Percentiles rank a stretch among this genome's conserved stretches.
Evolutionary conservation across 2,113 vertebrate genomes (phyloP).

Genomic region (Mormyrus lacerda): DNA sequence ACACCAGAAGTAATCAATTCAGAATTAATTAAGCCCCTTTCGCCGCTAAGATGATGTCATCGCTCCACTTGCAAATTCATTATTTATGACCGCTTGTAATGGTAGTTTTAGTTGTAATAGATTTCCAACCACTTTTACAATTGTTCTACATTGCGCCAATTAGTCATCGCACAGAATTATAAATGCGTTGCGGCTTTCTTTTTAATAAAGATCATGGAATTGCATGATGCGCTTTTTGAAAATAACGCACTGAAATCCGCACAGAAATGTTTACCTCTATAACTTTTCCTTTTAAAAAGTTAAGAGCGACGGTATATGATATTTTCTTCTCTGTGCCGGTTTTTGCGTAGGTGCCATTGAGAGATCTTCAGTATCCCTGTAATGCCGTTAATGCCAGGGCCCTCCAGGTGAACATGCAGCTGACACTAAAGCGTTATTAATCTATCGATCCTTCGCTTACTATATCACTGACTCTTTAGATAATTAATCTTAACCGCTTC

Average conservation of each 20-base stretch:
- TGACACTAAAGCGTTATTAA: slow-evolving; percentile 63
- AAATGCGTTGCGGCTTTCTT: background rate
- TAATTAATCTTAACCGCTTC: slow-evolving; percentile 71
- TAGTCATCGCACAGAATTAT: background rate
- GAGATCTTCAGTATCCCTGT: background rate
- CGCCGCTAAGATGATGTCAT: slow-evolving; percentile 3
- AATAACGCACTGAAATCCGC: background rate
- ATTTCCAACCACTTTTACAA: background rate
- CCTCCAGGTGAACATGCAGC: slow-evolving; percentile 57
- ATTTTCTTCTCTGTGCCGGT: background rate
- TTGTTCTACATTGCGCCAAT: background rate
- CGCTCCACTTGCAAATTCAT: slow-evolving; percentile 52
- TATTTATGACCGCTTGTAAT: slow-evolving; percentile 33
- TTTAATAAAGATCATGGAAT: background rate
- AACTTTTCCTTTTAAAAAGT: background rate
- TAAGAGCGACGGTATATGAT: background rate
- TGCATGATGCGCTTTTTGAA: background rate
- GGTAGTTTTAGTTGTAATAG: slow-evolving; percentile 9
- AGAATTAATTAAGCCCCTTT: background rate
- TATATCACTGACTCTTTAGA: slow-evolving; percentile 67
- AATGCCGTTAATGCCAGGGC: slow-evolving; percentile 34
- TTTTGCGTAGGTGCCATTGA: background rate
- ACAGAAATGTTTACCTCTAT: background rate
- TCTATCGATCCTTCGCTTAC: slow-evolving; percentile 67
- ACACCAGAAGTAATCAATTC: slow-evolving; percentile 4